These are phyloP conservation scores for Nymphalis polychloros DNA, from an alignment of 2,888 invertebrate genomes.

Conservation along the genomic window DNA sequence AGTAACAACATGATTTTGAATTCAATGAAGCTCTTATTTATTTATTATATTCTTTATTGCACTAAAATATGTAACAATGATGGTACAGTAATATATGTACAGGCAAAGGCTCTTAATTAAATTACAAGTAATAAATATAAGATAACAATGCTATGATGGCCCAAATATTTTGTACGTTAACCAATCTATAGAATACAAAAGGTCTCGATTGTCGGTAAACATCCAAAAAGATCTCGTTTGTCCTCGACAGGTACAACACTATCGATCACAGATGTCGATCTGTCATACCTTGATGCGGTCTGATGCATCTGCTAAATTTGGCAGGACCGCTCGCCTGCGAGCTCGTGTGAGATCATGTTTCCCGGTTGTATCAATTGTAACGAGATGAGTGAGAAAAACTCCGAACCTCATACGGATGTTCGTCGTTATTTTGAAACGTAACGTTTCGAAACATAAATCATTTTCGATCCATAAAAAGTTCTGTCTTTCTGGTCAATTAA, in stretches of 20 bases:
- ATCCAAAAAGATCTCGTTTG: conserved; percentile 34
- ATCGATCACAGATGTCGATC: conserved; percentile 57
- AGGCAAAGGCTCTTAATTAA: too few species aligned
- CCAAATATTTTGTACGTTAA: neutral
- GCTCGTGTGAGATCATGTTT: conserved; percentile 12
- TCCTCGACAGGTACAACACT: conserved; percentile 41
- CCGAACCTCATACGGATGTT: neutral
- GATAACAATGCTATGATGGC: neutral
- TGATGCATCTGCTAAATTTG: conserved; percentile 52
- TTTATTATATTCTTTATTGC: too few species aligned
- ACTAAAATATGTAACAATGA: too few species aligned
- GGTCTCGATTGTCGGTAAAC: conserved; percentile 24
- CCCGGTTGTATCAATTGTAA: conserved; percentile 8
- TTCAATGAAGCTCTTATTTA: too few species aligned
- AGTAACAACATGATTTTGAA: too few species aligned
- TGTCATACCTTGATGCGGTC: conserved; percentile 38
- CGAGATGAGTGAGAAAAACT: conserved; percentile 19
- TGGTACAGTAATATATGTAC: too few species aligned
- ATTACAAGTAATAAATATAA: too few species aligned
- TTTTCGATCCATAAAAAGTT: neutral
- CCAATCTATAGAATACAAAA: neutral
- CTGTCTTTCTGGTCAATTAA: too few species aligned
- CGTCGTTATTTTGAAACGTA: neutral
- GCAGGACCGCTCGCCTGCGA: conserved; percentile 32
- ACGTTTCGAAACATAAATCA: neutral